Evolutionary conservation across 2,797 vertebrate species (phyloP).

Genomic region (Tachyglossus aculeatus): DNA sequence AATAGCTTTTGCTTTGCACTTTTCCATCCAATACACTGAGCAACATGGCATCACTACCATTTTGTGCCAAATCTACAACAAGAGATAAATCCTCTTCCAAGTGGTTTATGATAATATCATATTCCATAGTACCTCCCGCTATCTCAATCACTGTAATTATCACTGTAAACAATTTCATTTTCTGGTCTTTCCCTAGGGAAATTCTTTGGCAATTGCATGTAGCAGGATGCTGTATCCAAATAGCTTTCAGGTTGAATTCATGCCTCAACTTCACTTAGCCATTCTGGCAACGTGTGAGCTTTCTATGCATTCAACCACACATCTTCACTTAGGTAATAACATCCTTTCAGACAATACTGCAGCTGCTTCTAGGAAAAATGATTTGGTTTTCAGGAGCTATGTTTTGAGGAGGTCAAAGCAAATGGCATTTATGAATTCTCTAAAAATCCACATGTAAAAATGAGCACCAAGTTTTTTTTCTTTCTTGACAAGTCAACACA

Average conservation of each 20-base stretch:
- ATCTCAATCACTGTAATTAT: slow-evolving; percentile 5
- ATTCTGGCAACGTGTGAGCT: not conserved
- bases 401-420: not conserved
- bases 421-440: not conserved
- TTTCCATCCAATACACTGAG: not conserved
- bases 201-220: not conserved
- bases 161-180: slow-evolving; percentile 17
- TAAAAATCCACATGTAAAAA: not conserved
- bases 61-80: not conserved
- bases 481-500: no score
- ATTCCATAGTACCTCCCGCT: not conserved
- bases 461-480: no score
- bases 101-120: not conserved
- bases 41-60: not conserved
- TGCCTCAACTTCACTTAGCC: slow-evolving; percentile 20
- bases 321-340: not conserved
- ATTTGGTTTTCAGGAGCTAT: not conserved
- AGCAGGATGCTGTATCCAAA: slow-evolving; percentile 1
- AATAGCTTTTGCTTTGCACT: not conserved
- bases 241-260: slow-evolving; percentile 20
- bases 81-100: not conserved
- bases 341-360: not conserved
- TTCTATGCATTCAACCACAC: not conserved
- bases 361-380: no score
- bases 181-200: slow-evolving; percentile 3